Percentiles rank a stretch among this genome's conserved stretches.
phyloP scores from a whole-genome alignment of 1,140 invertebrate genomes.

The Lineus longissimus region DNA sequence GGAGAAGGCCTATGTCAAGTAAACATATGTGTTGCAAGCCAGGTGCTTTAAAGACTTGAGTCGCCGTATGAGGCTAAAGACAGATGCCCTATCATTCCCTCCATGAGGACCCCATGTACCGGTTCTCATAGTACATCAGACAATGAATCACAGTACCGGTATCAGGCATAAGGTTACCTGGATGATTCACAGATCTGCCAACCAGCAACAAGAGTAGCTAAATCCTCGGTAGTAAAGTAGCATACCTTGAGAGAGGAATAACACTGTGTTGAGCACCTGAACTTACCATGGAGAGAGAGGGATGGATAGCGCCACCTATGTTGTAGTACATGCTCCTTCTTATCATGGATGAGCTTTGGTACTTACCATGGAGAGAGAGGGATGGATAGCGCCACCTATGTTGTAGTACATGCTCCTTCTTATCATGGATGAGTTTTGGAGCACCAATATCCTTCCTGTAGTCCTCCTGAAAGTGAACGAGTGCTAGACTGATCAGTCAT shows the following conservation, averaged over 20 bases:
- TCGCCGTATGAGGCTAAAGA: too few relatives aligned
- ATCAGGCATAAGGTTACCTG: too few relatives aligned
- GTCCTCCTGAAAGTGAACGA: constrained; percentile 56
- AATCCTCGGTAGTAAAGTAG: too few relatives aligned
- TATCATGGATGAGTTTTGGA: constrained; percentile 64
- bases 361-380: constrained; percentile 78
- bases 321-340: constrained; percentile 69
- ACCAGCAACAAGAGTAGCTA: too few relatives aligned
- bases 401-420: constrained; percentile 69
- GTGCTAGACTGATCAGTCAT: neutral
- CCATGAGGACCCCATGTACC: too few relatives aligned
- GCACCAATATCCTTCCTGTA: constrained; percentile 73
- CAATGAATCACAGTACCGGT: too few relatives aligned
- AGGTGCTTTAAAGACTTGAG: too few relatives aligned
- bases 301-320: constrained; percentile 86
- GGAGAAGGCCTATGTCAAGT: neutral
- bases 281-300: constrained; percentile 78
- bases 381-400: constrained; percentile 86
- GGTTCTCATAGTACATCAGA: too few relatives aligned
- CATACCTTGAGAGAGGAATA: too few relatives aligned
- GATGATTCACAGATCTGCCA: too few relatives aligned
- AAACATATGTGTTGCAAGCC: neutral
- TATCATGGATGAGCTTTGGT: neutral
- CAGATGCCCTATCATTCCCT: too few relatives aligned
- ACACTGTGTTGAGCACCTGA: too few relatives aligned